A percentile compares a stretch with the other conserved stretches of the same genome.
Conservation (phyloP, 2,888 invertebrate species). For the Eristalis intricaria region DNA sequence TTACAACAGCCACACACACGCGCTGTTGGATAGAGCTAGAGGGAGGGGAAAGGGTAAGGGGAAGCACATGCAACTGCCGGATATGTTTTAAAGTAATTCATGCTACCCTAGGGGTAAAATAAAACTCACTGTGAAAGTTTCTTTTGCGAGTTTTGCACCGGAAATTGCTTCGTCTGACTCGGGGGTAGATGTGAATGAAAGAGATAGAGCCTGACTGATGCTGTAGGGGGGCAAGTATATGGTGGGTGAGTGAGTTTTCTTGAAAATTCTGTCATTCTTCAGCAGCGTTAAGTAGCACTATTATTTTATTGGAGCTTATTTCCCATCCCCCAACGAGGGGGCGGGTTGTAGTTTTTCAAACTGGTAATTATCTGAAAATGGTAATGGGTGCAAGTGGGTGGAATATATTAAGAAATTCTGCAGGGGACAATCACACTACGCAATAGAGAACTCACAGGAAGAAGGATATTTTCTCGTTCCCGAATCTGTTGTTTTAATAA, state of each 20-base stretch:
- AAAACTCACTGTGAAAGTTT: conserved; percentile 68
- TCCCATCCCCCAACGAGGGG: conserved; percentile 47
- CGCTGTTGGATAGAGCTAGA: background rate
- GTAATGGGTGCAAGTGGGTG: conserved; percentile 58
- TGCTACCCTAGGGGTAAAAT: conserved; percentile 71
- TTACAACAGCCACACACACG: conserved; percentile 44
- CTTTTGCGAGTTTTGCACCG: conserved; percentile 71
- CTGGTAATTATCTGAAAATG: conserved; percentile 70
- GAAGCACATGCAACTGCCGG: conserved; percentile 69
- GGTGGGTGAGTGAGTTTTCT: conserved; percentile 33
- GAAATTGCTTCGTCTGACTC: conserved; percentile 71
- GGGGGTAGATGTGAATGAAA: conserved; percentile 20
- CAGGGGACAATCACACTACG: background rate
- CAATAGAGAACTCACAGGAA: background rate
- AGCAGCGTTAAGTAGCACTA: conserved; percentile 68
- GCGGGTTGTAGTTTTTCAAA: conserved; percentile 46
- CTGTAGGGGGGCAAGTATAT: conserved; percentile 1
- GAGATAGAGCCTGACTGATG: background rate
- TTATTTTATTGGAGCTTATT: conserved; percentile 70
- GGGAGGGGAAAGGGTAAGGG: background rate
- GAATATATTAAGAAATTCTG: conserved; percentile 51
- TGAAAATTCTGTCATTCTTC: conserved; percentile 67
- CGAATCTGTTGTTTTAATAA: background rate
- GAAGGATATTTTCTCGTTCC: background rate
- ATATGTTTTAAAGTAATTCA: conserved; percentile 72